Evolutionary conservation across 2,113 vertebrate genomes (phyloP), one percentile per base, ranked within the genome.

Genomic region (Notothenia coriiceps): DNA sequence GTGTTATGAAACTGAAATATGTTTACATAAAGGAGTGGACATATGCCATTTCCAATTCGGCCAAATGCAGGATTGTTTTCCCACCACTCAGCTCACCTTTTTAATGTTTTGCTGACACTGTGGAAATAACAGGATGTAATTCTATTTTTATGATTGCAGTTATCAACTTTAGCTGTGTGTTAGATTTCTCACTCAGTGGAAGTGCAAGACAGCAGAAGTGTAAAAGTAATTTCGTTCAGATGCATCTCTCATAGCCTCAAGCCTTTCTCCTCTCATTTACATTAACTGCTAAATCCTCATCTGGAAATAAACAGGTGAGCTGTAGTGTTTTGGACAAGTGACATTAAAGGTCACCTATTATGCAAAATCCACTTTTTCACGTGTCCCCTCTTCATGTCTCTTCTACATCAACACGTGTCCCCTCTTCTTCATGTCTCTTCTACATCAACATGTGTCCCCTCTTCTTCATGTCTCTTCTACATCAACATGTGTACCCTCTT

Each of bases 41-140:
- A 79, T 74, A 43, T 11, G 1, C 65, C 44, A 49, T 82, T 82
- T 85, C 43, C 66, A 90, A 64, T 87, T 78, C 70, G 65, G 20
- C 73, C n/a, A 13, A 75, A 55, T 70, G 50, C 73, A 22, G 64
- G 52, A 78, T 72, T 33, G 78, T n/a, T 77, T 83, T 70, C 67
- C 76, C 70, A 79, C 29, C 82, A 18, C 55, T 51, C 52, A 3
- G 29, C 29, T 29, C 29, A 29, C 50, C 55, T 83, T 13, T 84
- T 80, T 22, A 68, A 73, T 40, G 22, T 74, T 74, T 55, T 71
- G 77, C 61, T 52, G 51, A 77, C 49, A 65, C 62, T 64, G 57
- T 76, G 51, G 52, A 76, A 82, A 82, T 67, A 29, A 14, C 8
- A 5, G 52, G n/a, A 68, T 67, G 62, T 67, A 62, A 74, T 62